These are phyloP conservation scores for Sinocyclocheilus rhinocerous DNA, from an alignment of 2,113 vertebrate genomes.

Conservation along the genomic window DNA sequence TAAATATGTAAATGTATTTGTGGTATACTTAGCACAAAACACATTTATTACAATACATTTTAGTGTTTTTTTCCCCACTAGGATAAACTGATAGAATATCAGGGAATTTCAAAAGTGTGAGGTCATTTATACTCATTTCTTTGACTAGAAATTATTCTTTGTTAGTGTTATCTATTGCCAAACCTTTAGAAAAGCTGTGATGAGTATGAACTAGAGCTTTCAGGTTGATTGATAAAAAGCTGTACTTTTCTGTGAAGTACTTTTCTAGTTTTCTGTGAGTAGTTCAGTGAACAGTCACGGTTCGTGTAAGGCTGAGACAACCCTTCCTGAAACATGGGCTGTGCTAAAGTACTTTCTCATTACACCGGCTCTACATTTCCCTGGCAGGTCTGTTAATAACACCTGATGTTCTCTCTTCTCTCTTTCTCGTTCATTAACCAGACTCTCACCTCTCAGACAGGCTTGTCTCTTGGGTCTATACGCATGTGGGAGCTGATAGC, in stretches of 20 bases:
- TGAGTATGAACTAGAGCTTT: neutral
- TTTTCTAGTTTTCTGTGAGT: neutral
- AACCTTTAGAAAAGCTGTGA: neutral
- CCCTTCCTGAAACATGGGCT: neutral
- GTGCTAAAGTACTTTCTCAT: neutral
- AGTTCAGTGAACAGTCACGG: neutral
- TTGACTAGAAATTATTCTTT: no score
- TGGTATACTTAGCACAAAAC: no score
- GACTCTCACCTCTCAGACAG: constrained; percentile 22
- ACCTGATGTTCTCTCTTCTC: neutral
- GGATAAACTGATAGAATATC: no score
- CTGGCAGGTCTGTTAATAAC: constrained; percentile 14
- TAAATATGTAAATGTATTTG: no score
- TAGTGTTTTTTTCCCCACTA: no score
- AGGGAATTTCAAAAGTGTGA: no score
- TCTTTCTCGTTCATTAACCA: constrained; percentile 20
- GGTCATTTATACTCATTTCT: no score
- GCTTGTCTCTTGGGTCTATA: constrained; percentile 8
- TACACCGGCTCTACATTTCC: neutral
- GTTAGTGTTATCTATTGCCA: neutral
- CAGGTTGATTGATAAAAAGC: neutral
- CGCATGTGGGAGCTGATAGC: constrained; percentile 37
- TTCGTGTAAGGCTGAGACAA: neutral
- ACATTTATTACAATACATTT: no score
- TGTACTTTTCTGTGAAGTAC: neutral